Evolutionary conservation across 2,113 vertebrate genomes (phyloP).

Genomic region (Centropus unirufus): DNA sequence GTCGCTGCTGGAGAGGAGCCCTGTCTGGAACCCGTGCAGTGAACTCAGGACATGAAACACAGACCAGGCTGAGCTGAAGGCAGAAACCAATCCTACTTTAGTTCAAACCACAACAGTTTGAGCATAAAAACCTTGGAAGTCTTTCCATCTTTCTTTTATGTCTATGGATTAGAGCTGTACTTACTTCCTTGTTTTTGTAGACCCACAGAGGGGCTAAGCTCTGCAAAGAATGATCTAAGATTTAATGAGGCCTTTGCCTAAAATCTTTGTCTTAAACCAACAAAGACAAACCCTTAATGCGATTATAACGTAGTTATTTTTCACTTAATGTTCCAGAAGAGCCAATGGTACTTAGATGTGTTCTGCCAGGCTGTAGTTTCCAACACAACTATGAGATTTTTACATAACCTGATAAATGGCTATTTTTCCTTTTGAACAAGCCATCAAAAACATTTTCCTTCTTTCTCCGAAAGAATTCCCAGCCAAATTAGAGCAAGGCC

Average conservation of each 20-base stretch:
- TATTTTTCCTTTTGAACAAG: conserved; percentile 76
- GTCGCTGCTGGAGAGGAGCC: no score
- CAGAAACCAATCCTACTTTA: no score
- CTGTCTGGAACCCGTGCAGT: no score
- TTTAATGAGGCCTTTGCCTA: conserved; percentile 56
- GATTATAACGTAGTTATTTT: conserved; percentile 65
- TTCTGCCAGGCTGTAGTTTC: conserved; percentile 75
- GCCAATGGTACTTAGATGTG: conserved; percentile 67
- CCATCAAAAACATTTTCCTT: conserved; percentile 74
- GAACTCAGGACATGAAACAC: no score
- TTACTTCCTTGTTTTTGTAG: conserved; percentile 30
- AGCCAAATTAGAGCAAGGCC: conserved; percentile 65
- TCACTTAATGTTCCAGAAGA: conserved; percentile 61
- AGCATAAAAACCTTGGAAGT: background rate
- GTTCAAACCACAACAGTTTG: no score
- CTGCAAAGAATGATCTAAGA: conserved; percentile 44
- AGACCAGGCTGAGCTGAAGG: no score
- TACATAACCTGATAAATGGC: conserved; percentile 73
- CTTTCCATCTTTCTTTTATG: conserved; percentile 1
- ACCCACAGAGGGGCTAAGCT: background rate
- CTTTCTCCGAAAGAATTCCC: conserved; percentile 54
- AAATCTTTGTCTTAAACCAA: conserved; percentile 68
- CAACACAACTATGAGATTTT: conserved; percentile 67
- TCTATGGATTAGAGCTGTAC: background rate
- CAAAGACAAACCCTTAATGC: conserved; percentile 65